These are phyloP conservation scores for Buceros bicornis DNA, from an alignment of 2,797 vertebrate species.

Conservation along the genomic window DNA sequence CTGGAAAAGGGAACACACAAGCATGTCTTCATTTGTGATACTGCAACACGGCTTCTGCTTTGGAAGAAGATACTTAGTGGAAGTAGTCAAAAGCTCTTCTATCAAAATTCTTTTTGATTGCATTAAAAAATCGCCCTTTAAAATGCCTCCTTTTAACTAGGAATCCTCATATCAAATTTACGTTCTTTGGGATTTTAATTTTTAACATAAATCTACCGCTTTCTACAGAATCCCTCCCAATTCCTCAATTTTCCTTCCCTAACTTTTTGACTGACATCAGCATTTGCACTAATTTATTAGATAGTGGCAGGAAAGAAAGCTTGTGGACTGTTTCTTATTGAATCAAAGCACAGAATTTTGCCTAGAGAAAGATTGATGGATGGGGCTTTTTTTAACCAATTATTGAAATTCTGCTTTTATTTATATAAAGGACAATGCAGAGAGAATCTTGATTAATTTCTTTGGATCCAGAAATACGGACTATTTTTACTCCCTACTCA, in stretches of 20 bases:
- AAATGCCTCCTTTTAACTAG: neutral
- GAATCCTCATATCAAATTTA: neutral
- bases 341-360: neutral
- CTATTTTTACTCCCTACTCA: neutral
- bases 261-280: neutral
- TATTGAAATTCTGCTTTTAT: neutral
- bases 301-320: neutral
- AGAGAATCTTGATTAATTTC: neutral
- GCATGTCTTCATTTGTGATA: neutral
- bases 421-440: neutral
- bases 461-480: neutral
- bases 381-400: neutral
- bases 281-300: neutral
- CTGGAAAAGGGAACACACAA: neutral
- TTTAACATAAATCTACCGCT: neutral
- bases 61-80: neutral
- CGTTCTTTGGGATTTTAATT: neutral
- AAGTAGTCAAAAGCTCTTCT: neutral
- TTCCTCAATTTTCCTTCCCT: neutral
- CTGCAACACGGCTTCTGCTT: neutral
- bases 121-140: neutral
- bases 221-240: neutral
- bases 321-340: neutral
- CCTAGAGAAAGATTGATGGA: neutral
- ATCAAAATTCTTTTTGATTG: neutral